A percentile compares a stretch with the other conserved stretches of the same genome.
These are phyloP conservation scores for Thereva unica DNA, from an alignment of 2,888 invertebrate species.

Conservation along the genomic window DNA sequence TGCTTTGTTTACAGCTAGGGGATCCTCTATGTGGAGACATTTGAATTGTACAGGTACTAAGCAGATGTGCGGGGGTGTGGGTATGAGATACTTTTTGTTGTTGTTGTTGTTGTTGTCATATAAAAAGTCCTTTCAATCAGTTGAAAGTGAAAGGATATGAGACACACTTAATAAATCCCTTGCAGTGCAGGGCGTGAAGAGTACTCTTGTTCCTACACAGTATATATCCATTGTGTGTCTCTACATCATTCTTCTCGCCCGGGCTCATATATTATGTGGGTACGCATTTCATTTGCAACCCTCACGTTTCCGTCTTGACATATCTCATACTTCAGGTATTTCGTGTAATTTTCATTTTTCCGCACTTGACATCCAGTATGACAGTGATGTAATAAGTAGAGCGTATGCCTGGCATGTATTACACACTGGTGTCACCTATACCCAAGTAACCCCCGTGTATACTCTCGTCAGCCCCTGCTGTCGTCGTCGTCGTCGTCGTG, in stretches of 20 bases:
- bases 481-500: slow-evolving; percentile 14
- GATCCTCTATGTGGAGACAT: too few relatives aligned
- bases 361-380: slow-evolving; percentile 19
- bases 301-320: slow-evolving; percentile 11
- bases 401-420: slow-evolving; percentile 16
- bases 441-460: too few relatives aligned
- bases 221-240: too few relatives aligned
- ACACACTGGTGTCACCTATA: background rate
- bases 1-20: too few relatives aligned
- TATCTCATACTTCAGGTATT: slow-evolving; percentile 33
- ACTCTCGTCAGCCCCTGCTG: too few relatives aligned
- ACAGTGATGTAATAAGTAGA: slow-evolving; percentile 31
- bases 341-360: slow-evolving; percentile 23
- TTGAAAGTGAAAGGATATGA: background rate
- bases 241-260: background rate
- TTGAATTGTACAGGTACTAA: too few relatives aligned
- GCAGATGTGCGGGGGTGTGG: too few relatives aligned
- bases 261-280: slow-evolving; percentile 16
- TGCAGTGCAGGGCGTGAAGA: background rate
- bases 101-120: background rate
- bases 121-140: slow-evolving; percentile 3
- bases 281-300: slow-evolving; percentile 22
- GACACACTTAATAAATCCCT: slow-evolving; percentile 8
- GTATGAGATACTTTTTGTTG: too few relatives aligned
- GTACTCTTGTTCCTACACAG: background rate